phyloP scores from a whole-genome alignment of 2,888 invertebrate species.

The Archips crataeganus region DNA sequence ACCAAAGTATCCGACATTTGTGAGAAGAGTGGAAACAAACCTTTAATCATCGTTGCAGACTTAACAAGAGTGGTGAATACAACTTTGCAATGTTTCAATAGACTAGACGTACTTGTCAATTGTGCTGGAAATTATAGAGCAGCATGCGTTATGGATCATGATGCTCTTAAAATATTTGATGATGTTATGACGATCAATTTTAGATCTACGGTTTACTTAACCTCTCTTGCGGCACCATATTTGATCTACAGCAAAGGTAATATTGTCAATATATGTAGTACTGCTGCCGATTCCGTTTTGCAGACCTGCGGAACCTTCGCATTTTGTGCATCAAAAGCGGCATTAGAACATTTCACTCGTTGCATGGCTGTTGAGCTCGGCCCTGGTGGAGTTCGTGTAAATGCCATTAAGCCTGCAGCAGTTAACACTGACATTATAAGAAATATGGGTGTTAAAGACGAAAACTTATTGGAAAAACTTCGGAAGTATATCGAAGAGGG shows the following conservation, averaged over 20 bases:
- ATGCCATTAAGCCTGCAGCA: slow-evolving; percentile 94
- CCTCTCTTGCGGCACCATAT: slow-evolving; percentile 49
- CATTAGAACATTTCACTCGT: slow-evolving; percentile 94
- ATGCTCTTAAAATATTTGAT: slow-evolving; percentile 53
- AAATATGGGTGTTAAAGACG: slow-evolving; percentile 88
- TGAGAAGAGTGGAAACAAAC: slow-evolving; percentile 47
- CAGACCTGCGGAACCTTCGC: slow-evolving; percentile 44
- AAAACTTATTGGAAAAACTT: slow-evolving; percentile 70
- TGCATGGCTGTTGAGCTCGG: slow-evolving; percentile 92
- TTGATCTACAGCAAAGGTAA: slow-evolving; percentile 50
- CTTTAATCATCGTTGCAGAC: slow-evolving; percentile 45
- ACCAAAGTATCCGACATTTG: slow-evolving; percentile 47
- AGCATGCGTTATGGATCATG: slow-evolving; percentile 48
- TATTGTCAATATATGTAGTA: slow-evolving; percentile 52
- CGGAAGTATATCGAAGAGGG: slow-evolving; percentile 90
- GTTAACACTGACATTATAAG: slow-evolving; percentile 83
- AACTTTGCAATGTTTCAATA: slow-evolving; percentile 87
- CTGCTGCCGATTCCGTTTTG: slow-evolving; percentile 39
- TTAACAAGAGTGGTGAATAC: slow-evolving; percentile 77
- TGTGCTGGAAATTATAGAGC: slow-evolving; percentile 15
- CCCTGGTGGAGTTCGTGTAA: slow-evolving; percentile 90
- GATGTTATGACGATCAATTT: slow-evolving; percentile 53
- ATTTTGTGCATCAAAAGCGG: slow-evolving; percentile 63
- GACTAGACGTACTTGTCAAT: slow-evolving; percentile 90
- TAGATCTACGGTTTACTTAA: slow-evolving; percentile 52